A percentile compares a stretch with the other conserved stretches of the same genome.
Conservation (phyloP, 30 jellyfish, hydroid and myxozoan genomes). For the Clytia hemisphaerica region DNA sequence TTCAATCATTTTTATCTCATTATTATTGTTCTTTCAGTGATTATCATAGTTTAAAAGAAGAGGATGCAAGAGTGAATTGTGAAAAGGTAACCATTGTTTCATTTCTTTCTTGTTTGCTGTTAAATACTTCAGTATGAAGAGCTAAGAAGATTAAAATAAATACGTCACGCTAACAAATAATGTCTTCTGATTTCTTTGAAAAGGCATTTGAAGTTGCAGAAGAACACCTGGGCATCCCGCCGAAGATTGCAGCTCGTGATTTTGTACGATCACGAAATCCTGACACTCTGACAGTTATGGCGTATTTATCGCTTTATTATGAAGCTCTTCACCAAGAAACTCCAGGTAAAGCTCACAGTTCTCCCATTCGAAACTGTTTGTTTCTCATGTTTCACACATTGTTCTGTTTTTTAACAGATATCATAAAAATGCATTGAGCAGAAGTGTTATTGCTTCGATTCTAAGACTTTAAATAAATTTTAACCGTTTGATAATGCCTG, state of each 20-base stretch:
- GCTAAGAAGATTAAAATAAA: too few species aligned
- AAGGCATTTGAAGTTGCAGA: slow-evolving; percentile 85
- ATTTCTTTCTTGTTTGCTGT: not conserved
- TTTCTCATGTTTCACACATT: too few species aligned
- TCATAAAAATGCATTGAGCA: too few species aligned
- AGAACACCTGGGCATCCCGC: slow-evolving; percentile 87
- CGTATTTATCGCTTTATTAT: slow-evolving; percentile 62
- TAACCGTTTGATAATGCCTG: too few species aligned
- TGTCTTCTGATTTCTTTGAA: not conserved
- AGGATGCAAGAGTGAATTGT: slow-evolving; percentile 62
- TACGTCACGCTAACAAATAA: too few species aligned
- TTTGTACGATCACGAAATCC: slow-evolving; percentile 41
- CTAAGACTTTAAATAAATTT: too few species aligned
- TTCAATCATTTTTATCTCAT: not conserved
- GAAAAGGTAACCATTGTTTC: slow-evolving; percentile 45
- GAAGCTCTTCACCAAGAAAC: slow-evolving; percentile 59
- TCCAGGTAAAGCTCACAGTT: too few species aligned
- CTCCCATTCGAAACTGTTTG: too few species aligned
- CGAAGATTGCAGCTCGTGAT: slow-evolving; percentile 72
- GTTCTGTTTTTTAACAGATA: too few species aligned
- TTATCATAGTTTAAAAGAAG: slow-evolving; percentile 41
- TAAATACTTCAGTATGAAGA: too few species aligned
- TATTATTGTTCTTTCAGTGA: slow-evolving; percentile 31
- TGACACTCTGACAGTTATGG: slow-evolving; percentile 68
- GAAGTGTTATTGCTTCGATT: too few species aligned